A percentile compares a stretch with the other conserved stretches of the same genome.
These are phyloP conservation scores for Pterocles gutturalis DNA, from an alignment of 2,113 vertebrate genomes.

Conservation along the genomic window DNA sequence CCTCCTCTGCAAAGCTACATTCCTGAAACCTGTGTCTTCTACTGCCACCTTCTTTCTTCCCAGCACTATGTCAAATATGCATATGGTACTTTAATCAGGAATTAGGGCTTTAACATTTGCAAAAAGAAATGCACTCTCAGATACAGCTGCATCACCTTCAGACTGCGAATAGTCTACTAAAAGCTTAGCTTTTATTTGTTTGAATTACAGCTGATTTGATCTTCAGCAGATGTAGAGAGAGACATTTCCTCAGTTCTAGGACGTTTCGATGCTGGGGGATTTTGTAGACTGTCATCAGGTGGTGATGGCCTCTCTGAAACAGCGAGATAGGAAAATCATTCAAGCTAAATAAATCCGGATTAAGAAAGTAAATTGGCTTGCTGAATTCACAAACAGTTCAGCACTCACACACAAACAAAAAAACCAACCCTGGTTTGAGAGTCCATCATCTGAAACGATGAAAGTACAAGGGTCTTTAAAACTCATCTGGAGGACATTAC, in stretches of 20 bases:
- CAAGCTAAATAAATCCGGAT: neutral
- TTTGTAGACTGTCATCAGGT: conserved; percentile 78
- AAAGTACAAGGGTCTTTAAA: neutral
- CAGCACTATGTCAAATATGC: neutral
- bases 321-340: neutral
- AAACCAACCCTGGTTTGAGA: neutral
- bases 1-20: neutral
- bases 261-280: conserved; percentile 85
- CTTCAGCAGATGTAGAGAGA: neutral
- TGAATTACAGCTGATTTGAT: neutral
- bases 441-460: neutral
- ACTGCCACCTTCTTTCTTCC: neutral
- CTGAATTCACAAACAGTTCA: neutral
- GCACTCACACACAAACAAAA: neutral
- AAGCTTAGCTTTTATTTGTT: neutral
- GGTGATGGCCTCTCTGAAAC: conserved; percentile 82
- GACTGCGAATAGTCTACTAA: neutral
- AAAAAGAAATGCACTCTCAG: neutral
- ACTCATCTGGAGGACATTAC: neutral
- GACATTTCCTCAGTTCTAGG: conserved; percentile 74
- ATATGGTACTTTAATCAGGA: neutral
- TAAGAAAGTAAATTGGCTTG: neutral
- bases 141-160: neutral
- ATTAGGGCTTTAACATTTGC: neutral
- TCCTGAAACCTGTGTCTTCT: neutral